Base-by-base conservation (phyloP, 2,888 invertebrate species). In the Auanema freiburgensis region DNA sequence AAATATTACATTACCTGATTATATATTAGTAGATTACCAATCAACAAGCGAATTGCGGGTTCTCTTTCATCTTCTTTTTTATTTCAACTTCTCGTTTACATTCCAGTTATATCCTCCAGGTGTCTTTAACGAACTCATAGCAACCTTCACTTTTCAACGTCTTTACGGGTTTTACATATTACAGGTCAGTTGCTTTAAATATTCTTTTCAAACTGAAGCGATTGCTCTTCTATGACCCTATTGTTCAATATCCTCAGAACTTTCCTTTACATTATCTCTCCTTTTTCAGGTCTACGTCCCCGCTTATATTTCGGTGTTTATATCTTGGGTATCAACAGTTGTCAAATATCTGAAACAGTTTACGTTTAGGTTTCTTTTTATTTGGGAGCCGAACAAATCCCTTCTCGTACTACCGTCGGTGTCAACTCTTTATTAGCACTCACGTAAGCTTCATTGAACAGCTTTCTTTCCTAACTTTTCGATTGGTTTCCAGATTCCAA, bases 101-200 rank as follows among this genome's bases (percentile, higher is more conserved):
- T 66, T 79, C 59, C 63, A 81, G 79, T 62, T 79, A 18, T 83
- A 83, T 65, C 83, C 83, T 11, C 83, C 83, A 8, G 83, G 83
- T 4, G 68, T 81, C 12, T 83, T 80, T 78, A 77, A 84, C 66
- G 83, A 84, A 55, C 72, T 83, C 6, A 72, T 84, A 6, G 83
- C 81, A 18, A 80, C 79, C 40, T 83, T 83, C 68, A 83, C 80
- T 16, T 84, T 83, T 52, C 80, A 83, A 74, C 71, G 83, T 18
- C 72, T 79, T 25, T 83, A 83, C 71, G 83, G 83, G 24, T 83
- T 83, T 63, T 83, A 83, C 60, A 83, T 83, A 66, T 59, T 79
- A 52, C 79, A 79, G 64, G 76, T 74, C 33, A 33, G 5, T 4
- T 5, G 49, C 41, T 12, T 43, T 51, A 12, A 25, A 42, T n/a